phyloP scores from a whole-genome alignment of 2,797 vertebrate species.

The Presbytis comata region DNA sequence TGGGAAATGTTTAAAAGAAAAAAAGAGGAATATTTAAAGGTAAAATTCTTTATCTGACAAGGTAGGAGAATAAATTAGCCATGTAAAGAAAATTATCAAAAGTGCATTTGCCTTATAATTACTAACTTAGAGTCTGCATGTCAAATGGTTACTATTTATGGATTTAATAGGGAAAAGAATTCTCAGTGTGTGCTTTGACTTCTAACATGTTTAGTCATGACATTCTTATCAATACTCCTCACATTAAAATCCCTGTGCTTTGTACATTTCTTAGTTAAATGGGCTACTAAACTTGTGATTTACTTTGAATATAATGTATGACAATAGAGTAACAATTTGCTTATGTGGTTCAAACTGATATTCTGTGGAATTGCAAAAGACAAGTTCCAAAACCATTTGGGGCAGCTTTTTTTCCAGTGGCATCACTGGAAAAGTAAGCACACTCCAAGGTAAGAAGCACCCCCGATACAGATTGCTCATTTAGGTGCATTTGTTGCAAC shows the following conservation, averaged over 20 bases:
- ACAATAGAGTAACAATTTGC: neutral
- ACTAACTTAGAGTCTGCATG: neutral
- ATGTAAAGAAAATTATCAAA: slow-evolving; percentile 30
- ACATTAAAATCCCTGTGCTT: neutral
- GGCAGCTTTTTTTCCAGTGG: neutral
- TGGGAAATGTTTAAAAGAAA: neutral
- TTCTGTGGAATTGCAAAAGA: neutral
- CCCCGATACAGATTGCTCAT: neutral
- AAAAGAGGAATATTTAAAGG: slow-evolving; percentile 13
- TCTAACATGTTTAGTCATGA: neutral
- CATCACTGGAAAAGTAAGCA: neutral
- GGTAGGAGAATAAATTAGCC: slow-evolving; percentile 28
- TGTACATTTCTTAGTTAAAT: neutral
- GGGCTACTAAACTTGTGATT: neutral
- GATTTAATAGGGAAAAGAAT: neutral
- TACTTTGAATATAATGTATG: neutral
- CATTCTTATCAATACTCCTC: neutral
- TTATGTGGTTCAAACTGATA: neutral
- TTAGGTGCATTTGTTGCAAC: neutral
- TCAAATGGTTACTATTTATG: slow-evolving; percentile 20
- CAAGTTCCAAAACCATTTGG: neutral
- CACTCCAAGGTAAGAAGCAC: neutral
- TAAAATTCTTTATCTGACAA: slow-evolving; percentile 45
- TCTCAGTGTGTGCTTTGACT: neutral
- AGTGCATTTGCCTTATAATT: slow-evolving; percentile 39